phyloP scores from a whole-genome alignment of 2,113 vertebrate species.

The Mungos mungo region DNA sequence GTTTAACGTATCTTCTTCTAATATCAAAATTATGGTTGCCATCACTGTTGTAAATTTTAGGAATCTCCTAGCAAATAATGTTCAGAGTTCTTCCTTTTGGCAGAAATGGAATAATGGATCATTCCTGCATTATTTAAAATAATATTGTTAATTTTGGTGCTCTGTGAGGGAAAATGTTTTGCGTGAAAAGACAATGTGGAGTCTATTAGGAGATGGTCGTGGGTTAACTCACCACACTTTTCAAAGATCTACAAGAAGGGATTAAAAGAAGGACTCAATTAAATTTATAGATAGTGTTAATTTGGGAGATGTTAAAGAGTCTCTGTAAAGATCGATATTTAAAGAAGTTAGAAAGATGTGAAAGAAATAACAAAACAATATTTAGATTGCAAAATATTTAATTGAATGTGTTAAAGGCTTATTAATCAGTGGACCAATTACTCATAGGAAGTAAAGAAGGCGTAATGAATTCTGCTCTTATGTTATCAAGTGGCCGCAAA shows the following conservation, averaged over 20 bases:
- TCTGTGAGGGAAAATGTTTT: constrained; percentile 34
- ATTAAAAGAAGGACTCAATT: constrained; percentile 41
- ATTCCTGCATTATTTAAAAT: background rate
- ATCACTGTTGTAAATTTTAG: background rate
- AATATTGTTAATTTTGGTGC: background rate
- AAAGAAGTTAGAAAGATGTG: constrained; percentile 61
- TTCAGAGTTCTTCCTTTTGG: background rate
- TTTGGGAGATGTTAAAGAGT: constrained; percentile 47
- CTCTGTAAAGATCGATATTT: constrained; percentile 48
- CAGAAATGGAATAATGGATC: background rate
- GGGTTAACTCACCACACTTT: constrained; percentile 29
- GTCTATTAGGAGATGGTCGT: background rate
- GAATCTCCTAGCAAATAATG: background rate
- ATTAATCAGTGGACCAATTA: constrained; percentile 52
- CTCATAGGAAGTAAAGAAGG: background rate
- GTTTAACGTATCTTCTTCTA: background rate
- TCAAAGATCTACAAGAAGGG: constrained; percentile 49
- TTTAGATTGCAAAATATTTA: constrained; percentile 45
- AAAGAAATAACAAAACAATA: constrained; percentile 58
- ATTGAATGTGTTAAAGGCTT: constrained; percentile 20
- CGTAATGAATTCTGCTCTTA: background rate
- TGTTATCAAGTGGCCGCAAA: background rate
- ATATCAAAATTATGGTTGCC: background rate
- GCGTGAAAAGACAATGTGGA: background rate
- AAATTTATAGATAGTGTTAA: constrained; percentile 58